phyloP scores from a whole-genome alignment of 1,140 invertebrate genomes.

The Drosophila nigromelanica region DNA sequence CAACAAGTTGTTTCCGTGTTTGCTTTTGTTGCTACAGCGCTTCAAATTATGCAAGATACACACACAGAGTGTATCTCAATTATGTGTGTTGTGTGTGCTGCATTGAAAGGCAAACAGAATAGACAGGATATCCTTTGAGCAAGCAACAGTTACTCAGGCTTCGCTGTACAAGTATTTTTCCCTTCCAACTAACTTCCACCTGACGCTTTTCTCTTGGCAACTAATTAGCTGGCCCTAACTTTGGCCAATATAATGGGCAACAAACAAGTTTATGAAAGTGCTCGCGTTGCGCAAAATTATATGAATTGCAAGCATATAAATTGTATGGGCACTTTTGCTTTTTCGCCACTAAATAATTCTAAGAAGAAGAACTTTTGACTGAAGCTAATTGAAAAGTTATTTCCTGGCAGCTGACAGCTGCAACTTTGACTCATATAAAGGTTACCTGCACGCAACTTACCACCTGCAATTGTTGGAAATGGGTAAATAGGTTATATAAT shows the following conservation, averaged over 20 bases:
- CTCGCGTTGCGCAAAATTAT: slow-evolving; percentile 14
- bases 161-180: neutral
- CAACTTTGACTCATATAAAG: slow-evolving; percentile 28
- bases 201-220: slow-evolving; percentile 4
- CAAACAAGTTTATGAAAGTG: slow-evolving; percentile 32
- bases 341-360: slow-evolving; percentile 37
- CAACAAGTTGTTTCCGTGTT: slow-evolving; percentile 80
- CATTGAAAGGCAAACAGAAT: slow-evolving; percentile 61
- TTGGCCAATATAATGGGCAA: slow-evolving; percentile 42
- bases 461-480: neutral
- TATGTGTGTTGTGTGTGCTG: slow-evolving; percentile 14
- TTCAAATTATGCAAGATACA: slow-evolving; percentile 60
- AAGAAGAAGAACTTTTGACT: slow-evolving; percentile 20
- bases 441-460: slow-evolving; percentile 1
- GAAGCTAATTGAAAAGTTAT: slow-evolving; percentile 63
- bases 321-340: neutral
- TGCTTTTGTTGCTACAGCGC: slow-evolving; percentile 51
- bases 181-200: neutral
- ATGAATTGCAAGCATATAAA: neutral
- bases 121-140: slow-evolving; percentile 52
- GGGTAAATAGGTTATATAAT: too few species aligned
- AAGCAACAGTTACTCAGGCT: slow-evolving; percentile 37
- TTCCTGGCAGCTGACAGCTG: slow-evolving; percentile 39
- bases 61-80: slow-evolving; percentile 11
- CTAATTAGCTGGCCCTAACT: slow-evolving; percentile 66